phyloP scores from a whole-genome alignment of 92 coral and sea anemone genomes.

The Plumapathes pennacea region DNA sequence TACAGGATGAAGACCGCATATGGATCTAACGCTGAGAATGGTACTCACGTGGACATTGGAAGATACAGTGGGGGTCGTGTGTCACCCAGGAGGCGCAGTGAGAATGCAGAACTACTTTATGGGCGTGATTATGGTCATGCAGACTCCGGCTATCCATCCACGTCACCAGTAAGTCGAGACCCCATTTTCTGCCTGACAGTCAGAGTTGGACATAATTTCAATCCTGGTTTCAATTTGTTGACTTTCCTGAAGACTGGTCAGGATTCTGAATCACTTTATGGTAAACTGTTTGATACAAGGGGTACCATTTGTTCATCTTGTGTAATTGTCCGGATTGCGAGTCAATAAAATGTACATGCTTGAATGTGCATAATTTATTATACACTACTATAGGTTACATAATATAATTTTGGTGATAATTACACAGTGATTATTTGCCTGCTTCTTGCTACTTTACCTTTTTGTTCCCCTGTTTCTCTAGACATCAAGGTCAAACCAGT shows the following conservation, averaged over 20 bases:
- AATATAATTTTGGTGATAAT: neutral
- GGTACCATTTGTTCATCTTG: too few species aligned
- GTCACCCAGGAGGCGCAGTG: conserved; percentile 48
- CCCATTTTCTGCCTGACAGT: too few species aligned
- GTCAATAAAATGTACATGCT: neutral
- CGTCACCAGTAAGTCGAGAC: conserved; percentile 77
- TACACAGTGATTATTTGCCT: neutral
- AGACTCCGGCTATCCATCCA: conserved; percentile 83
- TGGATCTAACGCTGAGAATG: conserved; percentile 44
- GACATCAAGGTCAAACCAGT: conserved; percentile 67
- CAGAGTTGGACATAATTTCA: too few species aligned
- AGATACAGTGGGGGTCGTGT: conserved; percentile 34
- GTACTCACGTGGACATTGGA: too few species aligned
- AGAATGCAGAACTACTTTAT: conserved; percentile 57
- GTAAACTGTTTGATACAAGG: too few species aligned
- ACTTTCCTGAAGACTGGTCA: too few species aligned
- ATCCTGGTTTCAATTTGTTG: too few species aligned
- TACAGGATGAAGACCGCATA: conserved; percentile 34
- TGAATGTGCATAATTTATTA: neutral
- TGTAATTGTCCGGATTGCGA: neutral
- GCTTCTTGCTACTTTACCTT: neutral
- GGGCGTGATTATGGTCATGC: conserved; percentile 61
- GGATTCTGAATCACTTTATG: too few species aligned
- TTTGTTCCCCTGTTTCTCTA: conserved; percentile 4
- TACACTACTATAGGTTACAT: neutral